Conservation (phyloP, 2,113 vertebrate species). For the Thunnus thynnus region DNA sequence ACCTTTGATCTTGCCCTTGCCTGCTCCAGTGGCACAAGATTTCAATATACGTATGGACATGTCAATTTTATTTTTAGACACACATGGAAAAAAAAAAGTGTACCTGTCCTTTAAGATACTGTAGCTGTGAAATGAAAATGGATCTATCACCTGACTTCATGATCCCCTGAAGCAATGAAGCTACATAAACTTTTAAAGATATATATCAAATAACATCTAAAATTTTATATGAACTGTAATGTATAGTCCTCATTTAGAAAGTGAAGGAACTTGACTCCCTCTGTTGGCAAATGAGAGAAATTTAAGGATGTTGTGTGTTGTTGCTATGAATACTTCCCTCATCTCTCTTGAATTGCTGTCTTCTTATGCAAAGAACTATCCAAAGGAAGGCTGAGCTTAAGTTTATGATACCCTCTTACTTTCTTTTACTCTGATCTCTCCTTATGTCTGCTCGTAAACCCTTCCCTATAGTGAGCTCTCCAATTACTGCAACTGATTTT, state of each 20-base stretch:
- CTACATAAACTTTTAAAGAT: neutral
- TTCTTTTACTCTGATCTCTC: neutral
- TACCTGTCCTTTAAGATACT: neutral
- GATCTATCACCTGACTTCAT: too few relatives aligned
- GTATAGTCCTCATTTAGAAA: neutral
- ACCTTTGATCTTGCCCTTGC: too few relatives aligned
- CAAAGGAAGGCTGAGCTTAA: neutral
- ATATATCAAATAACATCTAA: neutral
- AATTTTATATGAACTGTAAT: neutral
- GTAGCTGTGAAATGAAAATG: neutral
- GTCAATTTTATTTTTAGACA: too few relatives aligned
- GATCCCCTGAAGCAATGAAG: too few relatives aligned
- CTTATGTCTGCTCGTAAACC: too few relatives aligned
- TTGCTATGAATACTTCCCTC: neutral
- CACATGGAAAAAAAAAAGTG: neutral
- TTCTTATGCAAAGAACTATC: neutral
- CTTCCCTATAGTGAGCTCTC: too few relatives aligned
- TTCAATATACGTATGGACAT: too few relatives aligned
- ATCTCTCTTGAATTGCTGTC: neutral
- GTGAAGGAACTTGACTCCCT: conserved; percentile 32
- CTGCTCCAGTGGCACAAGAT: too few relatives aligned
- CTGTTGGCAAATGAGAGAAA: conserved; percentile 49
- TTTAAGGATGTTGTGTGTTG: neutral
- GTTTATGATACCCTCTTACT: neutral
- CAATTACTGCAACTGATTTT: too few relatives aligned